Evolutionary conservation across 2,113 vertebrate genomes (phyloP), one percentile per base, ranked within the genome.

Genomic region (Syngnathoides biaculeatus): DNA sequence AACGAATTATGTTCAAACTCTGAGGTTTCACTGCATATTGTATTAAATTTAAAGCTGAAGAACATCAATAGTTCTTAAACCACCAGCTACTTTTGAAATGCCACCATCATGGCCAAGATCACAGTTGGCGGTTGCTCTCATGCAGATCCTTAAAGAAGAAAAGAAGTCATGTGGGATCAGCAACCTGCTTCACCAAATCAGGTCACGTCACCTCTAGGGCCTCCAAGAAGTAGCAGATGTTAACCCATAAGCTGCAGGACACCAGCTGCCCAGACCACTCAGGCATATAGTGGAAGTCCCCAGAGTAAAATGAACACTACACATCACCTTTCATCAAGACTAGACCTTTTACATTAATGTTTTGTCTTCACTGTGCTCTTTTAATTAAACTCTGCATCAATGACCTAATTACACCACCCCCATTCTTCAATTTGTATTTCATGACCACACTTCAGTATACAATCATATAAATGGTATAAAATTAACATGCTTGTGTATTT

Each of bases 141-240:
- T 14, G 20, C 22, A 12, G 15, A 26, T 62, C 11, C 39, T 24
- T 17, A 61, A 35, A 6, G 35, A 52, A 61, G 62, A 40, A 57
- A 50, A 22, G 59, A 20, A 15, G 75, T 27, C 66, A 11, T 27
- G 40, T 70, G 8, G 42, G 26, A 52, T 24, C 35, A 35, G 20
- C 52, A 75, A 61, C 47, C 17, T 27, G 66, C 60, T 71, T 57
- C 24, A 45, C 50, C 57, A 75, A 86, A 80, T 48, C 35, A 84
- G 82, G 79, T 81, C 76, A 84, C 45, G 39, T 76, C 73, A 73
- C 68, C 78, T 79, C 63, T 74, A 45, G 67, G 77, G 80, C 73
- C 75, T 79, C 61, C 45, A 84, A 72, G 73, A 78, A 58, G 30
- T 70, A 70, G 77, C 89, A 91, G 84, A 84, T 91, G 89, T 84